Percentiles rank a stretch among this genome's conserved stretches.
phyloP scores from a whole-genome alignment of 2,797 vertebrate genomes.

The Sebastes diploproa region DNA sequence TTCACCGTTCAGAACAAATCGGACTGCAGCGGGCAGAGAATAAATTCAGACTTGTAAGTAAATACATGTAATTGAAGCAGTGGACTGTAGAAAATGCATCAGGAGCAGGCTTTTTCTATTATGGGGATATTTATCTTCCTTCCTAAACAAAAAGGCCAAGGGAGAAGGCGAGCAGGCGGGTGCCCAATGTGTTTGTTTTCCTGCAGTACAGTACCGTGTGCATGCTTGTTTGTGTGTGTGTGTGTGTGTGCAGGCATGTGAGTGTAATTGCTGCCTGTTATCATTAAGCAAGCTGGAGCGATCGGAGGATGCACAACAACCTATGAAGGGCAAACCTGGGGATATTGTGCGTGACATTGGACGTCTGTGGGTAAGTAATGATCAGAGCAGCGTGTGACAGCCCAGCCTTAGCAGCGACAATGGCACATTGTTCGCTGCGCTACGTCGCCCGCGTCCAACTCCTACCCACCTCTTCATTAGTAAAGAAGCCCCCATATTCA shows the following conservation, averaged over 20 bases:
- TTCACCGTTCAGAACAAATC: slow-evolving; percentile 77
- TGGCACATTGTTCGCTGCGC: slow-evolving; percentile 63
- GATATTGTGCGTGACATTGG: slow-evolving; percentile 78
- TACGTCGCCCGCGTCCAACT: slow-evolving; percentile 35
- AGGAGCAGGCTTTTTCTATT: slow-evolving; percentile 73
- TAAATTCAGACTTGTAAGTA: slow-evolving; percentile 82
- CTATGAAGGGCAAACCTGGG: slow-evolving; percentile 79
- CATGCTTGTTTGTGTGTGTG: slow-evolving; percentile 35
- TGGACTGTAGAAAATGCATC: slow-evolving; percentile 82
- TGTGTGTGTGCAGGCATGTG: slow-evolving; percentile 34
- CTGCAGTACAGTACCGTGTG: slow-evolving; percentile 33
- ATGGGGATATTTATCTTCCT: slow-evolving; percentile 81
- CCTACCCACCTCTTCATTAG: slow-evolving; percentile 68
- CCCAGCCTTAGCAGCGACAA: slow-evolving; percentile 58
- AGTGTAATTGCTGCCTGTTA: slow-evolving; percentile 73
- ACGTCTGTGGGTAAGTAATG: slow-evolving; percentile 78
- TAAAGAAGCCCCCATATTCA: slow-evolving; percentile 35
- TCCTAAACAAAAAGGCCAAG: slow-evolving; percentile 76
- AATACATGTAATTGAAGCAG: slow-evolving; percentile 83
- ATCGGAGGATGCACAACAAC: slow-evolving; percentile 70
- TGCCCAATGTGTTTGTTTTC: slow-evolving; percentile 61
- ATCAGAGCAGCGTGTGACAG: slow-evolving; percentile 70
- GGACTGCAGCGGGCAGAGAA: slow-evolving; percentile 72
- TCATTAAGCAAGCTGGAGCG: slow-evolving; percentile 66
- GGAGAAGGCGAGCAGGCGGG: slow-evolving; percentile 47